Base-by-base conservation (phyloP, 2,797 vertebrate species). In the Leontocebus nigricollis region DNA sequence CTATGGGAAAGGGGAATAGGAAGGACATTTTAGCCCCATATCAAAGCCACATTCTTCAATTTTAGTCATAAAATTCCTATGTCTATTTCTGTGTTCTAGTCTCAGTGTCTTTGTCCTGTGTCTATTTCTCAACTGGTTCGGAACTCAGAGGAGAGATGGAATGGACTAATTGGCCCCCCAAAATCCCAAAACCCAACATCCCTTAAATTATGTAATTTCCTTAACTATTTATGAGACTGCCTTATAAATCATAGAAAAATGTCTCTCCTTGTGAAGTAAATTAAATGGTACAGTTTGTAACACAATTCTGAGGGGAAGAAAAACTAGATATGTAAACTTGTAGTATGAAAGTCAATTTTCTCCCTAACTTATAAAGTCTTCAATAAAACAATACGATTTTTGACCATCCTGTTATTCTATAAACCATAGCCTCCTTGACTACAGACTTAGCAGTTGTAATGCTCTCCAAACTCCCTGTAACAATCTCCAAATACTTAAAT, bases 401-500 rank as follows among this genome's bases (percentile, higher is more conserved):
- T 83, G 85, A 86, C 67, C 22, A 19, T 95, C 64, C n/a, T 87
- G 15, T 84, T 95, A 93, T 94, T 59, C 82, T 90, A 30, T 86
- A 93, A 96, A 75, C 61, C 64, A 91, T 52, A 61, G 3, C 39
- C 64, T 95, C 48, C 64, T 90, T 50, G 33, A 96, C 90, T 70
- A 93, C 46, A 94, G 75, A 73, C n/a, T 89, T 76, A 57, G 80
- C 70, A 93, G 95, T 94, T 95, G 52, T 82, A 96, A 95, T 93
- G 94, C 39, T 97, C 80, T 96, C 93, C 67, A 95, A 93, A 95
- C 39, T 94, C n/a, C 64, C 73, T 90, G 88, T 26, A 95, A 95
- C 93, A 94, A 81, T 94, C 88, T 97, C 93, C 41, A 92, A 97
- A 96, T 85, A 95, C 72, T 93, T 96, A 97, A 96, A 93, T 94